phyloP scores from a whole-genome alignment of 2,888 invertebrate species.

The Eilema sororculum region DNA sequence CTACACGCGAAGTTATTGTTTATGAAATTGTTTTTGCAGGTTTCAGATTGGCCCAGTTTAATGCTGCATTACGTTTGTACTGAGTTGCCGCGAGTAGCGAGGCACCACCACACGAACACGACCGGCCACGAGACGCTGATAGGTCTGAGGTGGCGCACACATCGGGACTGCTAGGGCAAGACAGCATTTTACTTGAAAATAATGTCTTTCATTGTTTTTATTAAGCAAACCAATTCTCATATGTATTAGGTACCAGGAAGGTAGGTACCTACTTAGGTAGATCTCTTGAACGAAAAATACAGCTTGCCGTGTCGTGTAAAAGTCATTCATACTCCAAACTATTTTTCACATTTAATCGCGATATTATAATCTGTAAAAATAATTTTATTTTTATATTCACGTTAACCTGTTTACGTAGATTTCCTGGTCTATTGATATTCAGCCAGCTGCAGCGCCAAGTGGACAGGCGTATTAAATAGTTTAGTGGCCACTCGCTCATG shows the following conservation, averaged over 20 bases:
- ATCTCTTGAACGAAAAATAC: too few relatives aligned
- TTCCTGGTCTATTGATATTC: background rate
- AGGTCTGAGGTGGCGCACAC: background rate
- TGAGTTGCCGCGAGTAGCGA: conserved; percentile 14
- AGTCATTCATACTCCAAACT: too few relatives aligned
- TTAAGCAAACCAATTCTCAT: too few relatives aligned
- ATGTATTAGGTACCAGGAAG: too few relatives aligned
- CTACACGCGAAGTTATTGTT: conserved; percentile 56
- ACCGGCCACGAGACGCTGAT: background rate
- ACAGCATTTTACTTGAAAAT: background rate
- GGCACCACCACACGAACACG: background rate
- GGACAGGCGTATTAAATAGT: background rate
- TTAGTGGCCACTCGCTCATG: background rate
- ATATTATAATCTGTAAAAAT: too few relatives aligned
- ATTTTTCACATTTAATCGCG: too few relatives aligned
- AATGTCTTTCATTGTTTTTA: too few relatives aligned
- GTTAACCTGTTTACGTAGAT: background rate
- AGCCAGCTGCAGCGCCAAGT: background rate
- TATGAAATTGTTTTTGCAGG: conserved; percentile 59
- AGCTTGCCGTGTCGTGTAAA: too few relatives aligned
- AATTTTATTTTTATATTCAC: too few relatives aligned
- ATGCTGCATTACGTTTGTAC: conserved; percentile 24
- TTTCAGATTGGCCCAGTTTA: conserved; percentile 43
- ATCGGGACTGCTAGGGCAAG: background rate
- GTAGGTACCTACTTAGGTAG: too few relatives aligned